phyloP scores from a whole-genome alignment of 2,888 invertebrate species.

The Limenitis camilla region DNA sequence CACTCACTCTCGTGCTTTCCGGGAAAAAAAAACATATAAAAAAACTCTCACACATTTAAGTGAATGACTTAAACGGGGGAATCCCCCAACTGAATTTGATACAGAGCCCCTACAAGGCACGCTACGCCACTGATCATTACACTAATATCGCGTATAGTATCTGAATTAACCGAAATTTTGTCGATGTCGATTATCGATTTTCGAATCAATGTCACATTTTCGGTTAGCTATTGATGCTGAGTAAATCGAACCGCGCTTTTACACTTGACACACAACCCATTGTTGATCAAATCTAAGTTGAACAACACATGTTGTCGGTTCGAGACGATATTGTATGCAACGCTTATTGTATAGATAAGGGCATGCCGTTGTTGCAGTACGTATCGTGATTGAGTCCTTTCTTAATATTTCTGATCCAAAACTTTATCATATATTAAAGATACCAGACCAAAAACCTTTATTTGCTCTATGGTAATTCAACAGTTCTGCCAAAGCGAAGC shows the following conservation, averaged over 20 bases:
- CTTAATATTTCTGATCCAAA: conserved; percentile 10
- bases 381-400: conserved; percentile 69
- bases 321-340: conserved; percentile 69
- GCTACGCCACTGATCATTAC: too few species aligned
- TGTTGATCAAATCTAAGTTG: conserved; percentile 19
- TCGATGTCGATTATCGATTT: too few species aligned
- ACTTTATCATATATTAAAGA: neutral
- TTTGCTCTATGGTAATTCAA: conserved; percentile 29
- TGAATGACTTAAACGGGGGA: too few species aligned
- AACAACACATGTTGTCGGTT: conserved; percentile 54
- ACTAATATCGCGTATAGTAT: conserved; percentile 23
- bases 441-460: neutral
- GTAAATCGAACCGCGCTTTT: conserved; percentile 40
- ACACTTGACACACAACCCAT: conserved; percentile 29
- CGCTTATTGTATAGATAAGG: conserved; percentile 74
- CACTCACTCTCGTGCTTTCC: too few species aligned
- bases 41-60: too few species aligned
- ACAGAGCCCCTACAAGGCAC: too few species aligned
- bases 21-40: too few species aligned
- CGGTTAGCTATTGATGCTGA: neutral
- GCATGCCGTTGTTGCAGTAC: conserved; percentile 72
- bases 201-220: neutral
- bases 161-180: neutral
- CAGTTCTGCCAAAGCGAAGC: conserved; percentile 58
- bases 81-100: too few species aligned